phyloP scores from a whole-genome alignment of 2,113 vertebrate genomes.

The Tetraodon nigroviridis region DNA sequence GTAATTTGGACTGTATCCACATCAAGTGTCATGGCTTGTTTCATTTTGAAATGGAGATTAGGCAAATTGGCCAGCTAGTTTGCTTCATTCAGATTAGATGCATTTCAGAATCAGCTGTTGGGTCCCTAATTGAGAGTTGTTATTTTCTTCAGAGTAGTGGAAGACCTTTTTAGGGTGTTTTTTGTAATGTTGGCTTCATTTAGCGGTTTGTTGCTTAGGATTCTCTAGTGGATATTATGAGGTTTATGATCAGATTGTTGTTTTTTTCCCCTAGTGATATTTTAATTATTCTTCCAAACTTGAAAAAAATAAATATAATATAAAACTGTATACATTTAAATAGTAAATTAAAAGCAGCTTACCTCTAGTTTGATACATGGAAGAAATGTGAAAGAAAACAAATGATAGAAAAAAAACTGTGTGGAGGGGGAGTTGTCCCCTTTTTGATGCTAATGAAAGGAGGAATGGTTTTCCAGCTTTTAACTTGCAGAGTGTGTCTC shows the following conservation, averaged over 20 bases:
- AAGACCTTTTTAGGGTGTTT: background rate
- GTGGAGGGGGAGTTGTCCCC: slow-evolving; percentile 60
- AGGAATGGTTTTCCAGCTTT: slow-evolving; percentile 77
- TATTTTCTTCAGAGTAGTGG: slow-evolving; percentile 45
- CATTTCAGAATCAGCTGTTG: slow-evolving; percentile 63
- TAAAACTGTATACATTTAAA: slow-evolving; percentile 19
- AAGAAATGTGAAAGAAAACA: slow-evolving; percentile 53
- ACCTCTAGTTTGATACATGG: slow-evolving; percentile 63
- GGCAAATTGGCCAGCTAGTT: slow-evolving; percentile 65
- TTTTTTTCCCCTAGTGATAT: slow-evolving; percentile 67
- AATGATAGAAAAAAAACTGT: slow-evolving; percentile 35
- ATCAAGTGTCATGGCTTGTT: slow-evolving; percentile 58
- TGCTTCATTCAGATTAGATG: slow-evolving; percentile 64
- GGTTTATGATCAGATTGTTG: slow-evolving; percentile 71
- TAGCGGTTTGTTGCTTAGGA: slow-evolving; percentile 43
- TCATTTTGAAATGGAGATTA: slow-evolving; percentile 54
- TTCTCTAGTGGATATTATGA: slow-evolving; percentile 62
- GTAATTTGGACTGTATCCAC: slow-evolving; percentile 59
- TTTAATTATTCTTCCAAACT: slow-evolving; percentile 39
- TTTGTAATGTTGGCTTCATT: slow-evolving; percentile 14
- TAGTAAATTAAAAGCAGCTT: slow-evolving; percentile 39
- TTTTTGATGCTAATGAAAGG: slow-evolving; percentile 80
- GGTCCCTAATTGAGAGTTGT: slow-evolving; percentile 58
- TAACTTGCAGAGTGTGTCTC: slow-evolving; percentile 81
- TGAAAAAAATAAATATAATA: slow-evolving; percentile 1